Evolutionary conservation across 2,113 vertebrate species (phyloP).

Genomic region (Elachura formosa): DNA sequence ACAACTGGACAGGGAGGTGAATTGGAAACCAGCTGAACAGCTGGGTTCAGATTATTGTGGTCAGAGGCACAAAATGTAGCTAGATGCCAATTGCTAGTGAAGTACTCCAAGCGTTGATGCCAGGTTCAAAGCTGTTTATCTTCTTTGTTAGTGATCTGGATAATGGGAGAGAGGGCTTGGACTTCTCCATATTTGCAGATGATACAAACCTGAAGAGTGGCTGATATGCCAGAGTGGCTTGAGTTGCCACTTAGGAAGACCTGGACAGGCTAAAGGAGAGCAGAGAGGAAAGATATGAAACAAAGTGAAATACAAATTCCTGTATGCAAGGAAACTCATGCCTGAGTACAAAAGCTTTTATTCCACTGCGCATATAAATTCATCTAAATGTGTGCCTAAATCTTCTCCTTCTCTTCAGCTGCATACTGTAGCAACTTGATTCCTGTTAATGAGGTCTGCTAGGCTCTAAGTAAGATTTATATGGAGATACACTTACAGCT

Average conservation of each 20-base stretch:
- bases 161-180: neutral
- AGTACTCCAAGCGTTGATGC: neutral
- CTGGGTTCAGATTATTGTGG: neutral
- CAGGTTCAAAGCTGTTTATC: neutral
- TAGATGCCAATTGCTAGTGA: neutral
- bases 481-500: neutral
- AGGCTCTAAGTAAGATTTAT: slow-evolving; percentile 14
- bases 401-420: neutral
- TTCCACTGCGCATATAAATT: neutral
- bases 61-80: neutral
- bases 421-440: neutral
- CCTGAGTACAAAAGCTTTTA: neutral
- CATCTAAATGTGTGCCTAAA: neutral
- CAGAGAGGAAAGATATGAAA: neutral
- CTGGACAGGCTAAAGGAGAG: neutral
- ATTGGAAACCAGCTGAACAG: neutral
- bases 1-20: neutral
- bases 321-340: neutral
- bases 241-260: neutral
- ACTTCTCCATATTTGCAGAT: neutral
- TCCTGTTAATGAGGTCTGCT: neutral
- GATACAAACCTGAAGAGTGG: neutral
- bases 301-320: neutral
- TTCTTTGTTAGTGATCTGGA: neutral
- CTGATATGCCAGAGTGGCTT: neutral